These are phyloP conservation scores for Hybognathus amarus DNA, from an alignment of 2,797 vertebrate species.

Conservation along the genomic window DNA sequence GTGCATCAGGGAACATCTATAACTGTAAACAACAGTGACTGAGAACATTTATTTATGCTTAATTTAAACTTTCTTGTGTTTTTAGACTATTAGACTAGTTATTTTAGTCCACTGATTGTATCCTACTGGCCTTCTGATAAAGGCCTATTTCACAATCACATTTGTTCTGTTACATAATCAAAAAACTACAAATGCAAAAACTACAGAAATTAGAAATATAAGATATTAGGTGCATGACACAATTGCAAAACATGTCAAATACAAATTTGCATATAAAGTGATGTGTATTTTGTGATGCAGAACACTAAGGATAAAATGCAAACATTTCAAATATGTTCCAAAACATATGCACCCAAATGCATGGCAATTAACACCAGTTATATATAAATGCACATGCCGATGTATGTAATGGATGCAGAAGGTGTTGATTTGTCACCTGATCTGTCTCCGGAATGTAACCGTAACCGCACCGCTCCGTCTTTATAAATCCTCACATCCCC, in stretches of 20 bases:
- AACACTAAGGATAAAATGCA: neutral
- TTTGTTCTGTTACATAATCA: neutral
- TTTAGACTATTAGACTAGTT: too few relatives aligned
- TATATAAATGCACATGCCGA: neutral
- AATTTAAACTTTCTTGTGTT: neutral
- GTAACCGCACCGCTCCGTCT: slow-evolving; percentile 36
- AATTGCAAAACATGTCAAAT: neutral
- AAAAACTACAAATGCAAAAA: neutral
- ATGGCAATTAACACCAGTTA: neutral
- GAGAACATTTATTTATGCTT: neutral
- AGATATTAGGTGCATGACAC: neutral
- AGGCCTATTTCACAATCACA: neutral
- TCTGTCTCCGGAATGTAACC: slow-evolving; percentile 17
- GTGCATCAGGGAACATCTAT: neutral
- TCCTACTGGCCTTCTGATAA: neutral
- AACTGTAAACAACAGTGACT: neutral
- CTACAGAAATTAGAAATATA: neutral
- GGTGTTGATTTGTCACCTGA: slow-evolving; percentile 25
- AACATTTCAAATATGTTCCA: neutral
- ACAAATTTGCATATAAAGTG: neutral
- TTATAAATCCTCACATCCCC: slow-evolving; percentile 19
- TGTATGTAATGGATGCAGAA: neutral
- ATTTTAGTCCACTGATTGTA: neutral
- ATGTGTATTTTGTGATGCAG: neutral
- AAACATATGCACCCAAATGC: neutral